Base-by-base conservation (phyloP, 2,888 invertebrate species). In the Cosmia pyralina region DNA sequence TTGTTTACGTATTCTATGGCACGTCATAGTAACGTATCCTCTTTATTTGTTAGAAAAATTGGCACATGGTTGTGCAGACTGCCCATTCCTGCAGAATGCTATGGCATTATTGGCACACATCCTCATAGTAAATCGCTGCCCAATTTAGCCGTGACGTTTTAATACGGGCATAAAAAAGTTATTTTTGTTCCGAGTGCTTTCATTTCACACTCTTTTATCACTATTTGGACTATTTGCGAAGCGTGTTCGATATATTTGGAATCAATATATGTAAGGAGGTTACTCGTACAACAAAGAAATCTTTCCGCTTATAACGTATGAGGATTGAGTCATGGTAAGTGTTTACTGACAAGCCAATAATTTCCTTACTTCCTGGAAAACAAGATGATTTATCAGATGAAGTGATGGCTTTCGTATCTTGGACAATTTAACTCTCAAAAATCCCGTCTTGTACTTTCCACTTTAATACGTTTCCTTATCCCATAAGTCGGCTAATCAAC, bases 91-190 rank as follows among this genome's bases (percentile, higher is more conserved):
- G 34, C 22, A 72, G 60, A 52, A 79, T 53, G 64, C n/a, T 64
- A 65, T 79, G 19, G 65, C 17, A 46, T 53, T 60, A 68, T 75
- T 82, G 82, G 79, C 82, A 73, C 48, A 55, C 8, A 17, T 58
- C 11, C 64, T 71, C 59, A 72, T 82, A 75, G 82, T 82, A 82
- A 82, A 78, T 73, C 4, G 66, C 53, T 67, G 44, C 46, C 34
- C 60, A 65, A 57, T 78, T 41, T 75, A 74, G 52, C 64, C 6
- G 46, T 82, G 82, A 75, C 82, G 69, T 64, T 57, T 17, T 10
- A 57, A 48, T 72, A 63, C 73, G 68, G 46, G 58, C 38, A 63
- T 55, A 63, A 52, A 63, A 63, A 70, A 34, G 55, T 8, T 78
- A 79, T 79, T 73, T 69, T 57, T 13, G 34, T 60, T 11, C 41